A percentile compares a stretch with the other conserved stretches of the same genome.
phyloP scores from a whole-genome alignment of 1,140 invertebrate species.

The Mycetomoellerius zeteki region DNA sequence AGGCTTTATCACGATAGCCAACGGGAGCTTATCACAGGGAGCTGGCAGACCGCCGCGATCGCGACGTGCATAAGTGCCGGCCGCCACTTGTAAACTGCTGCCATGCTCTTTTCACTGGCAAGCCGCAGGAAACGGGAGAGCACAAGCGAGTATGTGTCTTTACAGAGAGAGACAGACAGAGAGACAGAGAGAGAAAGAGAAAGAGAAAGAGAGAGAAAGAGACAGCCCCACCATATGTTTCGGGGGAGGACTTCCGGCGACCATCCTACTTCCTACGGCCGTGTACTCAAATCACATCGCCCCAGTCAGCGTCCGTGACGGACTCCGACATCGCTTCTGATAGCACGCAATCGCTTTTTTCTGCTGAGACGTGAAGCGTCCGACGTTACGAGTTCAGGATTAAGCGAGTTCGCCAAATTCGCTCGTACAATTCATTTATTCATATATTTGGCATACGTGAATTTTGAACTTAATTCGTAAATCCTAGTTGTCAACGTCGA shows the following conservation, averaged over 20 bases:
- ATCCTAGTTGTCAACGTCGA: not conserved
- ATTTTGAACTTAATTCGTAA: not conserved
- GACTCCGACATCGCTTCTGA: slow-evolving; percentile 37
- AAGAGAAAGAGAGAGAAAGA: slow-evolving; percentile 28
- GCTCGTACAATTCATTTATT: not conserved
- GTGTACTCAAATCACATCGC: slow-evolving; percentile 65
- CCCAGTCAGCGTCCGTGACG: slow-evolving; percentile 72
- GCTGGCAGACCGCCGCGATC: not conserved
- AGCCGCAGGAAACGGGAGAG: slow-evolving; percentile 65
- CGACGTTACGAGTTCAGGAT: not conserved
- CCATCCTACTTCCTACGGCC: slow-evolving; percentile 82
- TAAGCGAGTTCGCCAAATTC: not conserved
- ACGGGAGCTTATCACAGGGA: slow-evolving; percentile 37
- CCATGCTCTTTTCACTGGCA: slow-evolving; percentile 68
- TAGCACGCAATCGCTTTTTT: slow-evolving; percentile 12
- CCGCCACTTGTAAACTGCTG: slow-evolving; percentile 73
- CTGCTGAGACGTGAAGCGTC: not conserved
- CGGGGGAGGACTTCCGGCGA: slow-evolving; percentile 80
- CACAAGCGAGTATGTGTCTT: slow-evolving; percentile 60
- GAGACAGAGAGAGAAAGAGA: too few species aligned
- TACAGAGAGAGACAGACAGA: slow-evolving; percentile 8
- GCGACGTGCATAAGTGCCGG: slow-evolving; percentile 66
- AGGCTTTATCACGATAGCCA: slow-evolving; percentile 32
- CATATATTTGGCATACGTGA: not conserved
- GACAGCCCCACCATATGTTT: slow-evolving; percentile 71